Evolutionary conservation across 30 jellyfish, hydroid and myxozoan species (phyloP).

Genomic region (Calvadosia cruxmelitensis): DNA sequence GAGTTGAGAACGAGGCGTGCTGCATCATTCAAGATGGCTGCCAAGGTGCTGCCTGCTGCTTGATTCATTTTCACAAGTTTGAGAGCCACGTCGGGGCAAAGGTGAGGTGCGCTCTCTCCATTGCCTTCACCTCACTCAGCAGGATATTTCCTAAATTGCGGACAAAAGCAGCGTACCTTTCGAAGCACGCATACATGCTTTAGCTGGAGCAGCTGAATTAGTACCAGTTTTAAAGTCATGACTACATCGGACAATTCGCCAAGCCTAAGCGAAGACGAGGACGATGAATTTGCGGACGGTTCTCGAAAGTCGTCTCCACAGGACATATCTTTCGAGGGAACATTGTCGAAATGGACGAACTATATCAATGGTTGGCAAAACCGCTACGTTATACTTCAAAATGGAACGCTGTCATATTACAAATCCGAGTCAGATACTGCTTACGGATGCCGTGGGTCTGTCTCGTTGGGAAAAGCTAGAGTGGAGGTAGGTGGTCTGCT

Average conservation of each 20-base stretch:
- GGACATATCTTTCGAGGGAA: conserved; percentile 60
- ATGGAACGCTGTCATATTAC: conserved; percentile 78
- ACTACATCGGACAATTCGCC: background rate
- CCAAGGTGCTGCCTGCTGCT: no score
- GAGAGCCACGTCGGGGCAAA: no score
- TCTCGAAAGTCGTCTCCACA: conserved; percentile 5
- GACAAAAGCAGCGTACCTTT: no score
- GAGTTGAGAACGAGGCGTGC: no score
- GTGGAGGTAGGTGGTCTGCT: conserved; percentile 70
- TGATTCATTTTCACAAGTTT: no score
- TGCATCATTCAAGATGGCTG: no score
- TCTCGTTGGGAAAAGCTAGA: conserved; percentile 63
- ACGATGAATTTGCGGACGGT: conserved; percentile 25
- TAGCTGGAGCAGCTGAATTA: no score
- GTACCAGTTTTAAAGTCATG: background rate
- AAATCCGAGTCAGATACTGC: conserved; percentile 88
- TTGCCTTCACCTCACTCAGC: no score
- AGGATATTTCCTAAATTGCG: no score
- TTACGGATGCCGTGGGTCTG: conserved; percentile 94
- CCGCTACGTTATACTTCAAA: conserved; percentile 58
- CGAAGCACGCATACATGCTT: no score
- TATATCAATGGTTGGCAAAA: conserved; percentile 98
- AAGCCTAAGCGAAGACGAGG: conserved; percentile 20
- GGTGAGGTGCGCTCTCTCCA: no score
- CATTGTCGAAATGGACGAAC: conserved; percentile 94